Evolutionary conservation across 2,797 vertebrate genomes (phyloP).

Genomic region (Astyanax mexicanus): DNA sequence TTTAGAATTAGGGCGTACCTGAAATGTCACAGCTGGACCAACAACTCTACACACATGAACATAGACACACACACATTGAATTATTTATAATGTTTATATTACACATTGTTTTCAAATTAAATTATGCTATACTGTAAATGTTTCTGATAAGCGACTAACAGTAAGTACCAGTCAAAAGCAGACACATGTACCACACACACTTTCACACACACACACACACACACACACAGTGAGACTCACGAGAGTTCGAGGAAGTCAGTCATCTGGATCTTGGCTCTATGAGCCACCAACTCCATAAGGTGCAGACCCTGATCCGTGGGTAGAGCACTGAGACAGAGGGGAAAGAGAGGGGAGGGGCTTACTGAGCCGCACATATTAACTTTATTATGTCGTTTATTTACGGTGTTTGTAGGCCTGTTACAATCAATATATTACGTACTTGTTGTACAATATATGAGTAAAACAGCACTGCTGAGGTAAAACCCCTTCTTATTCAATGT

Average conservation of each 20-base stretch:
- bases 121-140: too few species aligned
- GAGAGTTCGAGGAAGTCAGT: conserved; percentile 82
- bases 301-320: conserved; percentile 86
- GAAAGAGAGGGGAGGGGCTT: conserved; percentile 56
- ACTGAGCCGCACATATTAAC: not conserved
- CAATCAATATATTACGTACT: too few species aligned
- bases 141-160: too few species aligned
- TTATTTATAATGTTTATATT: too few species aligned
- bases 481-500: too few species aligned
- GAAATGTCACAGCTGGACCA: conserved; percentile 94
- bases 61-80: conserved; percentile 56
- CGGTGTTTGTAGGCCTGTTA: too few species aligned
- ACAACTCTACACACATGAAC: conserved; percentile 80
- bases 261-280: conserved; percentile 84
- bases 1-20: conserved; percentile 80
- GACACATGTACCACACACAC: conserved; percentile 59
- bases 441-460: too few species aligned
- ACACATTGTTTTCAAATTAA: too few species aligned
- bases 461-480: too few species aligned
- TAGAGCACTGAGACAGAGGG: conserved; percentile 80
- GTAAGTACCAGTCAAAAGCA: too few species aligned
- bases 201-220: too few species aligned
- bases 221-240: too few species aligned
- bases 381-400: not conserved
- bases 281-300: conserved; percentile 85